Evolutionary conservation across 2,113 vertebrate genomes (phyloP), one percentile per base, ranked within the genome.

Genomic region (Anguilla rostrata): DNA sequence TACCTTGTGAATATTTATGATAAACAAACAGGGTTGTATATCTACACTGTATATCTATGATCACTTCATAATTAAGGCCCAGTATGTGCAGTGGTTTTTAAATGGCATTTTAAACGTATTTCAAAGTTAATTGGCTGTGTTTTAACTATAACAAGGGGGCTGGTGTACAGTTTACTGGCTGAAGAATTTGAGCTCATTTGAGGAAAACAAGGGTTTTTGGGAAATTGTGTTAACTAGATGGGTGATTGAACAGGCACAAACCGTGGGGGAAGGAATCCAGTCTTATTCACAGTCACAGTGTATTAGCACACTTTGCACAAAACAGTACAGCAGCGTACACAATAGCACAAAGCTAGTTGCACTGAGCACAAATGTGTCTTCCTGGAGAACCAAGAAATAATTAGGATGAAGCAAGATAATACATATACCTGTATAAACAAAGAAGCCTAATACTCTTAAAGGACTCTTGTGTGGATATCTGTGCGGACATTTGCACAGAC

Each of bases 341-440:
- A 75, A 75, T 34, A 29, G 71, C 71, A 75, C 71, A 75, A 75
- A 75, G 60, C 60, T 66, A 66, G 60, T 66, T 66, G 60, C 60
- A 66, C 60, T 26, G 26, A 26, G 60, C 60, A 66, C 20, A 66
- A 20, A 26, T 26, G 22, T 3, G n/a, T 75, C 26, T 34, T 75
- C 71, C 26, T n/a, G 26, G 71, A 34, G 71, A n/a, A 75, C 29
- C 26, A 14, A 75, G 26, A 75, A 75, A 2, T 75, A 34, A 75
- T 29, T 75, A 34, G 71, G n/a, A 75, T 75, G 26, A 75, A 71
- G 22, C 63, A 26, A 71, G 22, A 11, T 34, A 75, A 75, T 75
- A 34, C 60, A 66, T 16, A 60, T 26, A 26, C 60, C 60, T 75
- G 71, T 34, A 8, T 29, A 12, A 49, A 49, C 56, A 46, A 78